Evolutionary conservation across 2,113 vertebrate species (phyloP), one percentile per base, ranked within the genome.

Genomic region (Mormyrus iriodes): DNA sequence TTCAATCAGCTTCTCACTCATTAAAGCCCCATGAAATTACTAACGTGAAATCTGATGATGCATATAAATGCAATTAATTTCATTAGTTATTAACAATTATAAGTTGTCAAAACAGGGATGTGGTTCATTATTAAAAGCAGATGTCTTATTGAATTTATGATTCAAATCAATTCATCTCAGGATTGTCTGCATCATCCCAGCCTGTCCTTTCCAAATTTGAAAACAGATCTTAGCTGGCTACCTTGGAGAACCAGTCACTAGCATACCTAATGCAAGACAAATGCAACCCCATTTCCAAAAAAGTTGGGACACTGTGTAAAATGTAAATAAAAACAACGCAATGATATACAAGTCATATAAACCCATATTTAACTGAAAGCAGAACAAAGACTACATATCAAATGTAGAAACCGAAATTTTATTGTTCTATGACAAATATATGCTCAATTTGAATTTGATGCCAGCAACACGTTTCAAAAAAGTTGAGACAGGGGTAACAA

Each of bases 91-190:
- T 86, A 53, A 86, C 85, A 86, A 86, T 53, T 86, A 86, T 51
- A 85, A 51, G 83, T 85, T 85, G 31, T 86, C 84, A 86, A 86
- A 86, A 86, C 44, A 86, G 49, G 49, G 51, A 86, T 55, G 85
- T 51, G 51, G 13, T 86, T 86, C 85, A 86, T 86, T 53, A 52
- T 86, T 86, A 55, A 86, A 86, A 86, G 48, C 85, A 86, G 85
- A 86, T 86, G 85, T 86, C 48, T 55, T 53, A 53, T 86, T 86
- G 85, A 86, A 86, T 86, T 55, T 53, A 86, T 52, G 51, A 86
- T 35, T 86, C 15, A 17, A 51, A 86, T 55, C 51, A 31, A 53
- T 86, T 55, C 10, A 86, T 86, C 85, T 53, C 85, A 51, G 6
- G 21, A 51, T 49, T 85, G 83, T 85, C n/a, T 85, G 44, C 44